Base-by-base conservation (phyloP, 1,140 invertebrate species). In the Drosophila tani region DNA sequence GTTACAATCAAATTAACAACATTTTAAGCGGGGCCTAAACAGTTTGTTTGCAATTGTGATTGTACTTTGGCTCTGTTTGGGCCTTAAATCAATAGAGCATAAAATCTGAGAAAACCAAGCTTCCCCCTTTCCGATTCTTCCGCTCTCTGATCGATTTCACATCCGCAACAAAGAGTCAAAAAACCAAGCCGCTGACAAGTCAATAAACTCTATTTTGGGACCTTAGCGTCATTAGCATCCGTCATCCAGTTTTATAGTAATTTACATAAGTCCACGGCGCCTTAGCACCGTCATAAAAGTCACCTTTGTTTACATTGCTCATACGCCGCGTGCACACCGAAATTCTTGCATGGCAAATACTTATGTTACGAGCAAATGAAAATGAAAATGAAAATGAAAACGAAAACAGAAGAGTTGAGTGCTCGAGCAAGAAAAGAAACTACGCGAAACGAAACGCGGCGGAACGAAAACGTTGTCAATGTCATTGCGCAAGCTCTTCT, bases 1-100 rank as follows among this genome's bases (percentile, higher is more conserved):
- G 73, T 67, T 75, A 68, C 78, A 73, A 76, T 55, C 73, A 53
- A 81, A 78, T 84, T 81, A 84, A 62, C 76, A 84, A 47, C 73
- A 38, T 78, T 77, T 76, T 63, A 56, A 49, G 62, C 32, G 41
- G 35, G 49, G 49, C 49, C 19, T 62, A 65, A 81, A 71, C 65
- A 62, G 67, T 29, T 71, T 75, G 55, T 50, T 66, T 64, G 43
- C 59, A 57, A 43, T 75, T 66, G 43, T 43, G 46, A 57, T 75
- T 50, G 71, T 75, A 47, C 62, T 58, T 49, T 14, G 19, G 14
- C 38, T 41, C 19, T 77, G 62, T 51, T 68, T 67, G 43, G 41
- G 56, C 45, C 53, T 59, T 51, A 64, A 77, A 47, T 79, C 82
- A 85, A 81, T 78, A 55, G 45, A 67, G 62, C 82, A 67, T 85